Evolutionary conservation across 1,140 invertebrate genomes (phyloP).

Genomic region (Dreissena rostriformis): DNA sequence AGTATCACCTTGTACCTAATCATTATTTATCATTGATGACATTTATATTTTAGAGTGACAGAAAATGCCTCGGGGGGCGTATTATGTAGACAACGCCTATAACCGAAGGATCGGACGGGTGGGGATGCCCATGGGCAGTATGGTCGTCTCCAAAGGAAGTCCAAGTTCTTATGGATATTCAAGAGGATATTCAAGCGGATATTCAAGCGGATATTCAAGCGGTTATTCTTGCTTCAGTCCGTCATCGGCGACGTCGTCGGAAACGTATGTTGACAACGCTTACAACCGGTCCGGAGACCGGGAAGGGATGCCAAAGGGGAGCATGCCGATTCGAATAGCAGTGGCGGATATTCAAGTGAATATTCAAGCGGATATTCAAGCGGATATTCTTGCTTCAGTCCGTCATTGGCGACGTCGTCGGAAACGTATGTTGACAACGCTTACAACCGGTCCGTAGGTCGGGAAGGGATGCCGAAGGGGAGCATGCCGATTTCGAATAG

Average conservation of each 20-base stretch:
- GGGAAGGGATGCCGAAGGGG: conserved; percentile 17
- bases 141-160: conserved; percentile 29
- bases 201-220: neutral
- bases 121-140: conserved; percentile 57
- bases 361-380: too few relatives aligned
- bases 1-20: too few relatives aligned
- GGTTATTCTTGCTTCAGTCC: neutral
- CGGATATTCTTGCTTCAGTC: neutral
- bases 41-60: neutral
- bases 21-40: too few relatives aligned
- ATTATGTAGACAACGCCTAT: conserved; percentile 60
- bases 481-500: conserved; percentile 9
- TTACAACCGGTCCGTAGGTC: neutral
- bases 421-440: conserved; percentile 19
- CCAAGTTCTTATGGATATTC: neutral
- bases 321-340: conserved; percentile 2
- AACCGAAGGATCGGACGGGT: conserved; percentile 63
- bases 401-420: neutral
- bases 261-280: conserved; percentile 15
- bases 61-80: conserved; percentile 50
- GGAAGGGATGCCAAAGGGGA: conserved; percentile 16
- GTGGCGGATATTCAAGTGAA: too few relatives aligned
- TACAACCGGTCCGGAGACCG: neutral
- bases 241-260: neutral
- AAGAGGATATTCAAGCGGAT: neutral